Percentiles rank a stretch among this genome's conserved stretches.
Evolutionary conservation across 2,888 invertebrate genomes (phyloP).

Genomic region (Sicus ferrugineus): DNA sequence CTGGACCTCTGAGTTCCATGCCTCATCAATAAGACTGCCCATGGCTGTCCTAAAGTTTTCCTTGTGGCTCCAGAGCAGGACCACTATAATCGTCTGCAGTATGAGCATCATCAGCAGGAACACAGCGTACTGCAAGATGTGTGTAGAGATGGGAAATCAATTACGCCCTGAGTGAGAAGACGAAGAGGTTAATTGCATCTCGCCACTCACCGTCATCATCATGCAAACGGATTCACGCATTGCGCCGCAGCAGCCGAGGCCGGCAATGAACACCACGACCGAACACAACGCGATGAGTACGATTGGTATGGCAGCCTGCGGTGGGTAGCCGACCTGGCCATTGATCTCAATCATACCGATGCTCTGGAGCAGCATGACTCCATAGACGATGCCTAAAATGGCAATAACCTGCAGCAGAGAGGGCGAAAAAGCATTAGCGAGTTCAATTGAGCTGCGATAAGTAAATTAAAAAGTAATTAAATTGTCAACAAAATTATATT

Average conservation of each 20-base stretch:
- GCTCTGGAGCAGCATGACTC: conserved; percentile 71
- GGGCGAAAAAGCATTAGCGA: conserved; percentile 46
- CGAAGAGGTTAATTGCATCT: conserved; percentile 65
- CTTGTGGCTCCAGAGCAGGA: conserved; percentile 72
- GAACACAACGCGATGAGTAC: conserved; percentile 74
- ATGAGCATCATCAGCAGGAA: conserved; percentile 76
- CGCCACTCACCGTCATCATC: conserved; percentile 71
- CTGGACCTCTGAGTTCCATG: conserved; percentile 57
- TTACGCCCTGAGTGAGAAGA: too few species aligned
- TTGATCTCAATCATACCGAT: conserved; percentile 64
- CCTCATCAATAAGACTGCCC: conserved; percentile 66
- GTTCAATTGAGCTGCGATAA: neutral
- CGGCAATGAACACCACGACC: conserved; percentile 80
- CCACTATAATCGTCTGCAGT: conserved; percentile 75
- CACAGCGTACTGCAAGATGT: conserved; percentile 68
- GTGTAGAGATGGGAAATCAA: conserved; percentile 26
- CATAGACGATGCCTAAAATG: conserved; percentile 73
- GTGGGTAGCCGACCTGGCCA: conserved; percentile 65
- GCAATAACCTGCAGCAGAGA: conserved; percentile 77
- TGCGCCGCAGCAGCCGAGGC: conserved; percentile 92
- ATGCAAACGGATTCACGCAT: conserved; percentile 88
- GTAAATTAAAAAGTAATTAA: neutral
- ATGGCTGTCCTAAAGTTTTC: conserved; percentile 68
- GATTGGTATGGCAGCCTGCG: conserved; percentile 69
- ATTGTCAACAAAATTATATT: neutral